These are phyloP conservation scores for Cecropterus lyciades DNA, from an alignment of 1,140 invertebrate species.

Conservation along the genomic window DNA sequence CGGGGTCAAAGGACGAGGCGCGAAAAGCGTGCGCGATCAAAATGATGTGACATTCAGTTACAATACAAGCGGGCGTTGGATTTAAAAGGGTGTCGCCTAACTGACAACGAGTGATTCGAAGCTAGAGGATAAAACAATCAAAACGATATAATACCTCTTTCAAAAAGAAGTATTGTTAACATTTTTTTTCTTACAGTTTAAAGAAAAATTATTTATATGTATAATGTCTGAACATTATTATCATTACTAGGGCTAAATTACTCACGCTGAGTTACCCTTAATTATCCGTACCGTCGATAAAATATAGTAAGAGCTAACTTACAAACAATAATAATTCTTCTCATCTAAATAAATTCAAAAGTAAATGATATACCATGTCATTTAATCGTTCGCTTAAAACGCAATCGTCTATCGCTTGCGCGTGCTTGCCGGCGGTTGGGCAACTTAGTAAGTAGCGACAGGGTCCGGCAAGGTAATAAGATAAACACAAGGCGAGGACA, in stretches of 20 bases:
- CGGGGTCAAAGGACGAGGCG: constrained; percentile 3
- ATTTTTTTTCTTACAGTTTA: too few relatives aligned
- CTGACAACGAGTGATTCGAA: neutral
- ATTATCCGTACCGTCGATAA: too few relatives aligned
- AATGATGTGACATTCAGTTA: constrained; percentile 18
- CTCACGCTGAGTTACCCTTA: too few relatives aligned
- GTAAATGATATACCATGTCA: too few relatives aligned
- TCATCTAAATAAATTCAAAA: too few relatives aligned
- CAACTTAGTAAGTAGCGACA: constrained; percentile 58
- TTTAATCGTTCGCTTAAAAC: too few relatives aligned
- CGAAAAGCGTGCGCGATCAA: constrained; percentile 14
- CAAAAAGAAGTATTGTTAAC: too few relatives aligned
- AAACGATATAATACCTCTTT: too few relatives aligned
- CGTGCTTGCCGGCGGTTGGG: neutral
- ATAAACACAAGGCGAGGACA: constrained; percentile 67
- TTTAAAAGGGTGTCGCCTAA: neutral
- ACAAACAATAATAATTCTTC: neutral
- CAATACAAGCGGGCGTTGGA: neutral
- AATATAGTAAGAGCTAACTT: too few relatives aligned
- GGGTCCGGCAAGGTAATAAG: constrained; percentile 56
- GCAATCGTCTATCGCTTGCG: constrained; percentile 1
- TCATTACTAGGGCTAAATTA: too few relatives aligned
- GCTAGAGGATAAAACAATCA: neutral
- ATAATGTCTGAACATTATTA: too few relatives aligned
- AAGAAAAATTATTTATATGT: too few relatives aligned